Evolutionary conservation across 1,140 invertebrate species (phyloP).

Genomic region (Epicauta chinensis): DNA sequence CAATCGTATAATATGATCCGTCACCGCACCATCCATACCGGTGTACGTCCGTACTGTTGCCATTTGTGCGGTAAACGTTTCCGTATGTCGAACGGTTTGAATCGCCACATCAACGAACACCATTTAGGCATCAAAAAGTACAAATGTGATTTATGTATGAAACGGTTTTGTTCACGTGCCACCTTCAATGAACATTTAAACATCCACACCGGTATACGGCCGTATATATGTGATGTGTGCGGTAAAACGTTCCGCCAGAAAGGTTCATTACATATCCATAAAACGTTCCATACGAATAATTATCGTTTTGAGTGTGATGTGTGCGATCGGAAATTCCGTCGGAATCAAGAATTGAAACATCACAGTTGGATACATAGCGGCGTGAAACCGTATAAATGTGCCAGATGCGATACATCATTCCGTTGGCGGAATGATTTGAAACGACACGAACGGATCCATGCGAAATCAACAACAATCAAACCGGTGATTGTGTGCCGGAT

Average conservation of each 20-base stretch:
- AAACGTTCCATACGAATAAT: constrained; percentile 87
- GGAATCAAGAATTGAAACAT: constrained; percentile 27
- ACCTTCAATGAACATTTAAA: constrained; percentile 57
- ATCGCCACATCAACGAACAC: constrained; percentile 31
- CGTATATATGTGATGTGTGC: constrained; percentile 58
- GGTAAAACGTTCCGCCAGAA: constrained; percentile 39
- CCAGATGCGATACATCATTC: constrained; percentile 25
- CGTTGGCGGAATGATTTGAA: constrained; percentile 27
- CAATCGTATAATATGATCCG: constrained; percentile 47
- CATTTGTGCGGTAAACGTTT: constrained; percentile 52
- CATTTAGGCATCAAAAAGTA: constrained; percentile 42
- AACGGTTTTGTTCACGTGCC: constrained; percentile 47
- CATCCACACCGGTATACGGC: constrained; percentile 57
- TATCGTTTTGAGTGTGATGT: constrained; percentile 85
- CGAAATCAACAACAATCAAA: constrained; percentile 11
- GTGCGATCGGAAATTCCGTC: constrained; percentile 30
- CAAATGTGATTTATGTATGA: constrained; percentile 40
- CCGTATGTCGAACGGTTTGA: constrained; percentile 23
- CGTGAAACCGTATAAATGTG: constrained; percentile 31
- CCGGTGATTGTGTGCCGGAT: constrained; percentile 22
- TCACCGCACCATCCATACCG: constrained; percentile 45
- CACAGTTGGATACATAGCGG: constrained; percentile 34
- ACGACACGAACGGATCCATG: constrained; percentile 27
- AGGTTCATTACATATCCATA: constrained; percentile 77
- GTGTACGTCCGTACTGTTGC: constrained; percentile 48